Evolutionary conservation across 2,797 vertebrate genomes (phyloP), one percentile per base, ranked within the genome.

Genomic region (Lerista edwardsae): DNA sequence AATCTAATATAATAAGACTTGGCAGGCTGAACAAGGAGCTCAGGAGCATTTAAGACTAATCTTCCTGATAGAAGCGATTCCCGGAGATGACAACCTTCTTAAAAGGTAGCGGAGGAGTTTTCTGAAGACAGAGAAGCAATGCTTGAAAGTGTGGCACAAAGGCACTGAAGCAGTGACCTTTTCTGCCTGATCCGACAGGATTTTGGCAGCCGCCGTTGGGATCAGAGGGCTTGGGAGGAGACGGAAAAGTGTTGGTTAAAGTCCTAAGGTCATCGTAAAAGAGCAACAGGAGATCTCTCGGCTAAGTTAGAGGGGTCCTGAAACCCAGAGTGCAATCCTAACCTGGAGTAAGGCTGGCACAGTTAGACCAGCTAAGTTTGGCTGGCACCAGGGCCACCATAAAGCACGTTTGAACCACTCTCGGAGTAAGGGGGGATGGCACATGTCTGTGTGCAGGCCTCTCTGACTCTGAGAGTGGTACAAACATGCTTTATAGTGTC

Each of bases 81-180:
- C 90, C 88, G 71, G 92, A 91, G 90, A 92, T 87, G 93, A 94
- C 93, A 94, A 93, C 92, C 93, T 95, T 95, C 87, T 94, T 47
- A 71, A 93, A 94, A 93, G 93, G 91, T 88, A 92, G 91, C 86
- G 76, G 83, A 92, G 87, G 89, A 90, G 85, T 89, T 89, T 91
- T 81, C 91, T 89, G 90, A 92, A 88, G 90, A 90, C 92, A 89
- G 92, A 92, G 90, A 87, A 91, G 77, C 1, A 17, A 84, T 86
- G 84, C 90, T 91, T 89, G 27, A 64, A 64, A 0, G 1, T 84
- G 86, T 84, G 89, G 84, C 91, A 83, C 89, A 62, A 82, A 91
- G 88, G 91, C 90, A 89, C 86, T 88, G 86, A 89, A 93, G 85
- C 85, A 84, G 44, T 90, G 94, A 94, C 93, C 93, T 95, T 93